Conservation (phyloP, 2,888 invertebrate genomes). For the Crossocerus cetratus region DNA sequence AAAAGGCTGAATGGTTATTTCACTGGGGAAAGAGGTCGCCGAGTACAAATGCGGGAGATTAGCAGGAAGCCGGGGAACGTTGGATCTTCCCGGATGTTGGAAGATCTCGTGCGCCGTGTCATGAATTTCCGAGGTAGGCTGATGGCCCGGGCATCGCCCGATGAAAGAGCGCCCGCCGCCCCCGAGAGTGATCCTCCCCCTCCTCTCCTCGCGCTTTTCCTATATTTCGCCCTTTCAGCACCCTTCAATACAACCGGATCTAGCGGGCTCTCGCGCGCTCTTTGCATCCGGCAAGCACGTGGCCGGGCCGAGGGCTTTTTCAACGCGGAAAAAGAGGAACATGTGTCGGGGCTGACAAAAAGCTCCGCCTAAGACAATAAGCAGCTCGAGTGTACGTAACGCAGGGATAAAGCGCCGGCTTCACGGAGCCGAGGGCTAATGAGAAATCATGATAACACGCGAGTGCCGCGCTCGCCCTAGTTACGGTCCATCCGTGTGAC, state of each 20-base stretch:
- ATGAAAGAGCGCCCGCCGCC: constrained; percentile 28
- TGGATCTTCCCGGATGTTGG: no score
- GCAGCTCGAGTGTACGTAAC: neutral
- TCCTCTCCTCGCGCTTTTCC: constrained; percentile 26
- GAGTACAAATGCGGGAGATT: constrained; percentile 24
- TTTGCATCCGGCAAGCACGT: no score
- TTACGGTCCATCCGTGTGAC: neutral
- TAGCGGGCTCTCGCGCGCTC: constrained; percentile 16
- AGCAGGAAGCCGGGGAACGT: constrained; percentile 11
- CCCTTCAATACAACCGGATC: constrained; percentile 36
- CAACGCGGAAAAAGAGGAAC: neutral
- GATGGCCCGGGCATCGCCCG: constrained; percentile 33
- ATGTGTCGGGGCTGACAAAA: neutral
- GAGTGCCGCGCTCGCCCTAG: neutral
- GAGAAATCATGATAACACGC: neutral
- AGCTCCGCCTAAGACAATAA: constrained; percentile 30
- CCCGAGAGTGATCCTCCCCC: neutral
- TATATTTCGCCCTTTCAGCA: constrained; percentile 36
- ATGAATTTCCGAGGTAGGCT: constrained; percentile 50
- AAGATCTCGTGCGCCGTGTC: constrained; percentile 11
- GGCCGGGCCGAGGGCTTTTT: neutral
- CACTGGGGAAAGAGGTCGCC: neutral
- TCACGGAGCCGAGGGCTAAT: neutral
- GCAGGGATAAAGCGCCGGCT: neutral
- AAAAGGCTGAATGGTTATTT: neutral